Conservation (phyloP, 2,797 vertebrate genomes). For the Peromyscus nudipes region DNA sequence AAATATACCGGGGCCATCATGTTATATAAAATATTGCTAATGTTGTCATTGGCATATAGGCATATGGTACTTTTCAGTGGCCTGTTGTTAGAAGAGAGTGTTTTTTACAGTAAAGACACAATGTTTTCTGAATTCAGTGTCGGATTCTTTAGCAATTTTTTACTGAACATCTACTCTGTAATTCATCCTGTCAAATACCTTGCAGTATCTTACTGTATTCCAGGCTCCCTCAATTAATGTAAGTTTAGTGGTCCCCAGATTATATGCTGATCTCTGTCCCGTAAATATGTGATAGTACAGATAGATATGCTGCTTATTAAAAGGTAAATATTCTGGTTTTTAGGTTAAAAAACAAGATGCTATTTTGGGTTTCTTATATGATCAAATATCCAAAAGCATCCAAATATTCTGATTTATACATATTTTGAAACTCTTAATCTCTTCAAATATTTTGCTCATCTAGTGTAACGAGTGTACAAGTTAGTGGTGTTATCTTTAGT, state of each 20-base stretch:
- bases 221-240: background rate
- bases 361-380: background rate
- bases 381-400: constrained; percentile 1
- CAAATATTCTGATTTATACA: background rate
- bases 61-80: background rate
- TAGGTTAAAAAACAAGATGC: background rate
- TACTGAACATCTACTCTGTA: background rate
- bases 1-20: background rate
- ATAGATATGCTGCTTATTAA: background rate
- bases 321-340: background rate
- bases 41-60: background rate
- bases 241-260: constrained; percentile 36
- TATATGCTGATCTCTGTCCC: background rate
- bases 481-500: background rate
- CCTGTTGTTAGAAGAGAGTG: background rate
- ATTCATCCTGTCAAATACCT: background rate
- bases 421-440: constrained; percentile 19
- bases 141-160: background rate
- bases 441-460: background rate
- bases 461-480: background rate
- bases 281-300: background rate
- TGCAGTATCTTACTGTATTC: background rate
- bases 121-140: constrained; percentile 4
- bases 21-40: background rate
- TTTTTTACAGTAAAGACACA: background rate